Base-by-base conservation (phyloP, 2,113 vertebrate species). In the Brachypodius melanocephalos region DNA sequence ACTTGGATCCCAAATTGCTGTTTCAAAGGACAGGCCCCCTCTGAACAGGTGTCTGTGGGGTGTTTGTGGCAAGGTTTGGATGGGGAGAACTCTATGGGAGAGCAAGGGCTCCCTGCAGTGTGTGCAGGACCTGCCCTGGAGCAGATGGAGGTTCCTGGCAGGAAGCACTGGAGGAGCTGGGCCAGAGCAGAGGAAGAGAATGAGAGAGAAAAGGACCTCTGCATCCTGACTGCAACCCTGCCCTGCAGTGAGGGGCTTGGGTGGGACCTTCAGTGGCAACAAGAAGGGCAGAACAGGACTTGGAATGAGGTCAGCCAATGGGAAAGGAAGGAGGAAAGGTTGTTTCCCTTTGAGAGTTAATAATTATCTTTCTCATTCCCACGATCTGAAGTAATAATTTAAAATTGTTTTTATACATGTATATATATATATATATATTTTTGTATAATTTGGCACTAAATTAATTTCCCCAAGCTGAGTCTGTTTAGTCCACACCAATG, bases 181-280 rank as follows among this genome's bases (percentile, higher is more conserved):
- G 6, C 6, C 32, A 34, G 34, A 45, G 59, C 29, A 78, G 32
- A 40, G 49, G 63, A n/a, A 4, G 20, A 9, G 29, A 36, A 14
- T 2, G 17, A 61, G 49, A 68, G 45, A 36, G 28, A 40, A 82
- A 74, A 49, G 18, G 55, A 4, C 26, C 3, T 4, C 43, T 7
- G 0, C 2, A 1, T 28, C 29, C 21, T 29, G 38, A 11, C 5
- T 48, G 31, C n/a, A 77, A 0, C 31, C 34, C 18, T 40, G 18
- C 6, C 68, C 29, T 5, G 3, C 3, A 25, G 8, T 11, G 57
- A 42, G 20, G 28, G 15, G 32, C 8, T 42, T 32, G 54, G 67
- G 5, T 9, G 11, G 20, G 43, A 54, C 16, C 28, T 73, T 32
- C 3, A 14, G 43, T 54, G 63, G 16, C 26, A 80, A 25, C 14